Evolutionary conservation across 2,888 invertebrate genomes (phyloP).

Genomic region (Meiosimyza decipiens): DNA sequence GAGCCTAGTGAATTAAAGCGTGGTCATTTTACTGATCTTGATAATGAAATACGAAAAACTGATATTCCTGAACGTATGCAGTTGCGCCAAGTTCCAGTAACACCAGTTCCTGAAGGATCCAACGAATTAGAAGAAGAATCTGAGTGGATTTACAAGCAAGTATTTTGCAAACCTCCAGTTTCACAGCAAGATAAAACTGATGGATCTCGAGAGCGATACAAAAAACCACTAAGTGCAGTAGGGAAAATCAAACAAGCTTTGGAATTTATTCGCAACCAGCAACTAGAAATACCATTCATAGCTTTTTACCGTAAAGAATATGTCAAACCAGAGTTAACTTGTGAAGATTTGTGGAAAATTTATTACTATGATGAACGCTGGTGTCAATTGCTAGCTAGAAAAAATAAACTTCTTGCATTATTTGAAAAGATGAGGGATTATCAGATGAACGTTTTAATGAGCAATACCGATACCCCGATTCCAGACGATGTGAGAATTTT

Average conservation of each 20-base stretch:
- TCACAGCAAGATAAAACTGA: constrained; percentile 75
- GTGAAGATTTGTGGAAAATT: constrained; percentile 98
- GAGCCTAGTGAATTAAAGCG: constrained; percentile 97
- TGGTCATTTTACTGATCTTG: constrained; percentile 94
- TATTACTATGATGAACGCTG: constrained; percentile 95
- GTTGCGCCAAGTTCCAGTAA: constrained; percentile 87
- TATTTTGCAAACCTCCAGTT: constrained; percentile 85
- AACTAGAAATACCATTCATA: constrained; percentile 97
- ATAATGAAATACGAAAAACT: constrained; percentile 88
- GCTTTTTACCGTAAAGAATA: constrained; percentile 99
- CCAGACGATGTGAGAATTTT: constrained; percentile 85
- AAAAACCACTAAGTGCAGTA: constrained; percentile 77
- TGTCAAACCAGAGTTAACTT: constrained; percentile 91
- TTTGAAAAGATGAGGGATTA: constrained; percentile 93
- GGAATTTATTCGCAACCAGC: constrained; percentile 95
- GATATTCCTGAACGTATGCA: constrained; percentile 95
- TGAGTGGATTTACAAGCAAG: constrained; percentile 97
- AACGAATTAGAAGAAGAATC: constrained; percentile 94
- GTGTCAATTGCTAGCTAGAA: constrained; percentile 89
- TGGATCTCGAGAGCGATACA: constrained; percentile 65
- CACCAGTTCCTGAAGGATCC: constrained; percentile 82
- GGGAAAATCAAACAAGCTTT: constrained; percentile 94
- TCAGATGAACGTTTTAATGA: constrained; percentile 85
- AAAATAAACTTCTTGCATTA: constrained; percentile 82
- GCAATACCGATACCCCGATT: constrained; percentile 84